Evolutionary conservation across 2,888 invertebrate genomes (phyloP), one percentile per base, ranked within the genome.

Genomic region (Euzetes globulus): DNA sequence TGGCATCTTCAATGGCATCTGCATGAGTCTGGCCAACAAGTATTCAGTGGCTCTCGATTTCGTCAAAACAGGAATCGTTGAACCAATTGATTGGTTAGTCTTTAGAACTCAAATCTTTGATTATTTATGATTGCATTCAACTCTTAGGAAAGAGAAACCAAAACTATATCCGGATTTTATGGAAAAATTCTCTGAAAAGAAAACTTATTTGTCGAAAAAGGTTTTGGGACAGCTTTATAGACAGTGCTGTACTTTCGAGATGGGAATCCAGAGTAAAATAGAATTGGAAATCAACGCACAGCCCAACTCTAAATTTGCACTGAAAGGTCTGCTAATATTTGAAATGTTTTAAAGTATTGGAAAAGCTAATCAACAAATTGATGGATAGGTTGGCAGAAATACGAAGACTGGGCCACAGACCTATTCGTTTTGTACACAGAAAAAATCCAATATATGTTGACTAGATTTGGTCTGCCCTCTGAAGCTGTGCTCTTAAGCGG

Each of bases 141-240:
- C 13, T 15, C 52, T 9, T 41, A 33, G 74, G 29, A 58, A 75
- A 25, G 76, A 78, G 65, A 77, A 60, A 37, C 76, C 78, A 15
- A 75, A 75, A 22, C 17, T 72, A 9, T 79, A 77, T 71, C 79
- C 79, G 5, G 79, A 79, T 70, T 79, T 79, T 72, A 79, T 79
- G 79, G 77, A 77, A 45, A 78, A 78, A 52, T 75, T 73, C n/a
- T 50, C 71, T 4, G n/a, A 68, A 41, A 77, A 76, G 22, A 76
- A 75, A 45, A 74, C 74, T 22, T 79, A 79, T 74, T 73, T 75
- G 68, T 79, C 79, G 5, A 73, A 52, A 37, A 76, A 75, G 29
- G 68, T 77, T 50, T 75, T 79, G 17, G 79, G 79, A 13, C 72
- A 74, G 13, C 65, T 78, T 0, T 79, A 78, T 58, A 72, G 79